A percentile compares a stretch with the other conserved stretches of the same genome.
These are phyloP conservation scores for Alligator mississippiensis DNA, from an alignment of 2,113 vertebrate species.

Conservation along the genomic window DNA sequence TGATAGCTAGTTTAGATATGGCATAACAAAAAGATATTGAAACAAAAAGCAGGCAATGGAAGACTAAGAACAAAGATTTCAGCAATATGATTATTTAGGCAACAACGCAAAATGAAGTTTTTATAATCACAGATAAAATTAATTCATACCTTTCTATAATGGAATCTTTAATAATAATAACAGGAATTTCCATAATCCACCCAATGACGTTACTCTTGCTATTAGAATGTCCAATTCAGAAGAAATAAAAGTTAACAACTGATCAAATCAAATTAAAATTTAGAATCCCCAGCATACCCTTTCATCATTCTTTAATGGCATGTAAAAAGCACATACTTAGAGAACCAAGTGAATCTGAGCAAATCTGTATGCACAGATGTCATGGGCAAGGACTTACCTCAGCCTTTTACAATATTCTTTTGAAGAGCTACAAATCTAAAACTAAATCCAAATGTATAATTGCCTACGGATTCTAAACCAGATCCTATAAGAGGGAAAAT, in stretches of 20 bases:
- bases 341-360: constrained; percentile 49
- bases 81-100: neutral
- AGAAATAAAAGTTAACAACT: constrained; percentile 70
- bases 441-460: constrained; percentile 51
- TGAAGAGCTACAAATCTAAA: constrained; percentile 52
- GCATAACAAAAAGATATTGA: neutral
- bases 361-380: constrained; percentile 52
- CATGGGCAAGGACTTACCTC: constrained; percentile 43
- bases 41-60: neutral
- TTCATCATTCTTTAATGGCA: constrained; percentile 63
- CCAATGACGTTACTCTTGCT: constrained; percentile 30
- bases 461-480: constrained; percentile 19
- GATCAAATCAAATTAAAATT: constrained; percentile 72
- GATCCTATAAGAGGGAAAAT: constrained; percentile 22
- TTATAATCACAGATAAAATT: neutral
- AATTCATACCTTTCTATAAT: neutral
- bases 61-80: neutral
- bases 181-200: constrained; percentile 21
- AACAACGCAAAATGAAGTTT: neutral
- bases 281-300: constrained; percentile 53
- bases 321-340: constrained; percentile 31
- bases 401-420: constrained; percentile 51
- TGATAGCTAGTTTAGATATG: neutral
- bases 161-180: constrained; percentile 20
- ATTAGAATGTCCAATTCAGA: constrained; percentile 54